Evolutionary conservation across 2,797 vertebrate species (phyloP), one percentile per base, ranked within the genome.

Genomic region (Pseudomugil tenellus): DNA sequence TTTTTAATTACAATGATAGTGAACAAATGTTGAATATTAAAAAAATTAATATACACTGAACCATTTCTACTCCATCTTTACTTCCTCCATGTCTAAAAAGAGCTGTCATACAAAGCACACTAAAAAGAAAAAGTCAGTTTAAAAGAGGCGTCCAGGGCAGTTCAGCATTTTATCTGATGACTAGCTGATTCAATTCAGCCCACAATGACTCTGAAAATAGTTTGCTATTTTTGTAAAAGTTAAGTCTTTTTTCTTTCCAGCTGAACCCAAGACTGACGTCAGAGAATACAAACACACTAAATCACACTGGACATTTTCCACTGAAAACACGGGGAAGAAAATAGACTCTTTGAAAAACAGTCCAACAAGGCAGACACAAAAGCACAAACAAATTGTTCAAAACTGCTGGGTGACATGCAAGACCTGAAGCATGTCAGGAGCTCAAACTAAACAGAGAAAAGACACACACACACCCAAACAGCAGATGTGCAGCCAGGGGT

Each of bases 401-500:
- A 67, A 46, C 48, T 2, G 34, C 16, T 32, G 6, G 0, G 17
- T 41, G 39, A 41, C 39, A 34, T 6, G 28, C 21, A 58, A 69
- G 54, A 43, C 21, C 3, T 56, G 14, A 53, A 12, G 52, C 25
- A 58, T n/a, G 58, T 10, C 31, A 55, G 34, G n/a, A 53, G 17
- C 16, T 39, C 55, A 62, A 49, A 56, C 7, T 29, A 14, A 73
- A 63, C 52, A n/a, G 39, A 79, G 61, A 74, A 53, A 58, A 64
- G 52, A 74, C 23, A 61, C 1, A 58, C 29, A 57, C 26, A 70
- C 1, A 58, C 31, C 51, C 66, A 63, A 54, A 72, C 29, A 60
- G 70, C 67, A 64, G 52, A 69, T 68, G 61, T 66, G 63, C 59
- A 79, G 48, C 58, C 67, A 63, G 48, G 46, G 81, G 88, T 88